A percentile compares a stretch with the other conserved stretches of the same genome.
Conservation (phyloP, 1,140 invertebrate species). For the Parasteatoda tepidariorum region DNA sequence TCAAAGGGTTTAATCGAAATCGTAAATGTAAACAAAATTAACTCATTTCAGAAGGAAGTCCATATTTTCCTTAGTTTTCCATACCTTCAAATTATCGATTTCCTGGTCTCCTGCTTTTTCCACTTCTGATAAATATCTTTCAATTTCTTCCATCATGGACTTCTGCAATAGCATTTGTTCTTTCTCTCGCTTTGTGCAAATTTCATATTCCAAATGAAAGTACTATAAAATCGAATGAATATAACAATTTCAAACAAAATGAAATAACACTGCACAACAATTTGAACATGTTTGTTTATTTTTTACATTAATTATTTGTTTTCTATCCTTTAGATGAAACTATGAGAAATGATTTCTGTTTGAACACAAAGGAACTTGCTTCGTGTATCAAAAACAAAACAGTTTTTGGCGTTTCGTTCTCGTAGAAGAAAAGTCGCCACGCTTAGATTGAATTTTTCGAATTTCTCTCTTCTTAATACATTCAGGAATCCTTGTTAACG, state of each 20-base stretch:
- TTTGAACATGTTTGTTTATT: neutral
- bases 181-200: conserved; percentile 1
- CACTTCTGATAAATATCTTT: conserved; percentile 12
- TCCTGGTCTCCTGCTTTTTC: conserved; percentile 28
- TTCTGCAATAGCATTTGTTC: conserved; percentile 2
- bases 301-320: neutral
- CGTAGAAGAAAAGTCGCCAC: too few species aligned
- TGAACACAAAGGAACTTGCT: neutral
- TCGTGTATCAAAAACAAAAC: neutral
- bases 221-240: neutral
- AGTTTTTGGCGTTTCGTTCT: neutral
- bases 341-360: too few species aligned
- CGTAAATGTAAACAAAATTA: neutral
- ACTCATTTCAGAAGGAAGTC: neutral
- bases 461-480: too few species aligned
- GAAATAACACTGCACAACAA: too few species aligned
- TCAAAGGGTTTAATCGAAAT: neutral
- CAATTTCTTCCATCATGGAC: conserved; percentile 1
- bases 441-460: too few species aligned
- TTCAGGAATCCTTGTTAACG: too few species aligned
- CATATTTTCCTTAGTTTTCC: neutral
- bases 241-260: too few species aligned
- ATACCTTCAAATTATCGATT: conserved; percentile 11
- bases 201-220: conserved; percentile 14
- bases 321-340: too few species aligned